Evolutionary conservation across 2,797 vertebrate species (phyloP).

Genomic region (Staurois parvus): DNA sequence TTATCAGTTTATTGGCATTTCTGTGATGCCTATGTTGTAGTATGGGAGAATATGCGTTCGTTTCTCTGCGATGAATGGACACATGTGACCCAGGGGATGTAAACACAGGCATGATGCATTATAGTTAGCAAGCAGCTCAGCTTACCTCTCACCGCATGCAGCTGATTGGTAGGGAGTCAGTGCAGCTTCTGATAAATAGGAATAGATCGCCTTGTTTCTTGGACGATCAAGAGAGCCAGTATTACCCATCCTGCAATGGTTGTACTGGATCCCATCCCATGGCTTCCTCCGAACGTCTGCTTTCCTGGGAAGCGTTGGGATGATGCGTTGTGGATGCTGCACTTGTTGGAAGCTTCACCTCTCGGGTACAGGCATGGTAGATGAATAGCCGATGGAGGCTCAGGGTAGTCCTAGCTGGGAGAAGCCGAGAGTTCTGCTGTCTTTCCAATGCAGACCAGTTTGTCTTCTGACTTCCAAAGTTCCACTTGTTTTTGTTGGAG

Average conservation of each 20-base stretch:
- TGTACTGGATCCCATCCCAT: conserved; percentile 43
- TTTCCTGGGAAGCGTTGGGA: conserved; percentile 11
- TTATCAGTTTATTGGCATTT: not conserved
- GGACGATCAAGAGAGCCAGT: conserved; percentile 42
- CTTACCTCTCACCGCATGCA: conserved; percentile 49
- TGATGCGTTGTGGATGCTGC: conserved; percentile 61
- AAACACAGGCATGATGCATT: not conserved
- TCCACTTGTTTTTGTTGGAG: conserved; percentile 68
- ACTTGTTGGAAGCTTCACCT: conserved; percentile 69
- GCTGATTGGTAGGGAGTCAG: not conserved
- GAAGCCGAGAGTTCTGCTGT: conserved; percentile 57
- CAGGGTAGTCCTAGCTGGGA: conserved; percentile 16
- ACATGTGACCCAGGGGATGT: not conserved
- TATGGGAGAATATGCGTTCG: no score
- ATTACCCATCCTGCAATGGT: conserved; percentile 51
- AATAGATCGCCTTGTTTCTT: conserved; percentile 19
- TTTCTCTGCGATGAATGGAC: not conserved
- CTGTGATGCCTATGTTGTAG: no score
- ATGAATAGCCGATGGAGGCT: conserved; percentile 54
- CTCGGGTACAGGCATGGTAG: conserved; percentile 65
- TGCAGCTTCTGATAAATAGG: not conserved
- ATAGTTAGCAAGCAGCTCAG: not conserved
- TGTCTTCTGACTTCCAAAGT: conserved; percentile 70
- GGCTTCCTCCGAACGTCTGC: conserved; percentile 36
- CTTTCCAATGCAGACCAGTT: conserved; percentile 63